Conservation (phyloP, 2,888 invertebrate species). For the Phragmatobia fuliginosa region DNA sequence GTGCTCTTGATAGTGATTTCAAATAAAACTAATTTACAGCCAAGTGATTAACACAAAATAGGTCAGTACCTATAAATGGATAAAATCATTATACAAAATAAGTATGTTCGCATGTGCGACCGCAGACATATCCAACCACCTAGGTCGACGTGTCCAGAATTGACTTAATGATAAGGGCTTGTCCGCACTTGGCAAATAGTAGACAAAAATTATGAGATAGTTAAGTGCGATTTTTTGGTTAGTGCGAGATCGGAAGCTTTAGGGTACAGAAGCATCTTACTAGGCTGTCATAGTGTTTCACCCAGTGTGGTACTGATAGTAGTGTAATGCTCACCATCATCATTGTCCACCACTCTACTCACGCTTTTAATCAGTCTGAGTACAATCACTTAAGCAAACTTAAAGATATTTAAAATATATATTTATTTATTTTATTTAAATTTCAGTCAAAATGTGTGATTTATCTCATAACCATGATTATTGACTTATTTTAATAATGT, state of each 20-base stretch:
- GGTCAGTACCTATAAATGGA: neutral
- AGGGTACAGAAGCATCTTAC: too few relatives aligned
- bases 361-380: too few relatives aligned
- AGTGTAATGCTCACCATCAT: too few relatives aligned
- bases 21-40: too few relatives aligned
- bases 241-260: too few relatives aligned
- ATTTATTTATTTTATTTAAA: too few relatives aligned
- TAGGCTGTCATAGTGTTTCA: too few relatives aligned
- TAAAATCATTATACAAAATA: slow-evolving; percentile 22
- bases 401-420: too few relatives aligned
- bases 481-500: neutral
- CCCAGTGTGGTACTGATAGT: too few relatives aligned
- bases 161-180: slow-evolving; percentile 7
- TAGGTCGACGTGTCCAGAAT: slow-evolving; percentile 32
- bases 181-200: neutral
- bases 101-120: slow-evolving; percentile 26
- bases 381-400: too few relatives aligned
- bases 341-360: too few relatives aligned
- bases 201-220: neutral
- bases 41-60: neutral
- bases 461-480: neutral
- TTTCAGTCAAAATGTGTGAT: neutral
- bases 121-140: slow-evolving; percentile 44
- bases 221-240: neutral
- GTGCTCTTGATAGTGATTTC: too few relatives aligned